Evolutionary conservation across 2,797 vertebrate genomes (phyloP).

Genomic region (Enteromius paludinosus): DNA sequence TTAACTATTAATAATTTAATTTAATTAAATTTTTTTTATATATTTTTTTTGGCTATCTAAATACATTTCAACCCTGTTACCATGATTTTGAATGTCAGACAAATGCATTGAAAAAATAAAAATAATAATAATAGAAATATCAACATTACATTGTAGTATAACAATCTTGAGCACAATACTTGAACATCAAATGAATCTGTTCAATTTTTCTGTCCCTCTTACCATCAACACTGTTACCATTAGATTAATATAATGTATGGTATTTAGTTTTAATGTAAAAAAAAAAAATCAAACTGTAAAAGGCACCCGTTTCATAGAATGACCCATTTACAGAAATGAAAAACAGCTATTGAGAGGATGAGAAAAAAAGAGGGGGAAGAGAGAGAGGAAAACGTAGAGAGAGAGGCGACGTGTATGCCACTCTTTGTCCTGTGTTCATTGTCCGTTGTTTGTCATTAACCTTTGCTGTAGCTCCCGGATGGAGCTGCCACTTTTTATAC

Average conservation of each 20-base stretch:
- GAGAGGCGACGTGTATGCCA: constrained; percentile 83
- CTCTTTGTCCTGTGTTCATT: constrained; percentile 87
- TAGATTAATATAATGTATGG: background rate
- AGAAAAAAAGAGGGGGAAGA: constrained; percentile 48
- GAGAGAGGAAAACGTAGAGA: constrained; percentile 35
- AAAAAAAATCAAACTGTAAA: background rate
- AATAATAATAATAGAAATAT: background rate
- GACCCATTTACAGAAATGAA: constrained; percentile 80
- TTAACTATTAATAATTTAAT: too few species aligned
- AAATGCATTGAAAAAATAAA: background rate
- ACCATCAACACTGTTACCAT: background rate
- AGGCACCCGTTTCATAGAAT: constrained; percentile 6
- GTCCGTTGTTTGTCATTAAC: constrained; percentile 92
- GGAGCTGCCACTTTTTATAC: constrained; percentile 77
- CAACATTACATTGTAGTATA: background rate
- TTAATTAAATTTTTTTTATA: too few species aligned
- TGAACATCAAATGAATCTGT: background rate
- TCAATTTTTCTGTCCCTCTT: background rate
- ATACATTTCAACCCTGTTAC: background rate
- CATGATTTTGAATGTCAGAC: background rate
- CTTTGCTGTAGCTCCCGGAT: constrained; percentile 86
- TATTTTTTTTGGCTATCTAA: too few species aligned
- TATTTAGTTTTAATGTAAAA: background rate
- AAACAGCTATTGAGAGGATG: constrained; percentile 83
- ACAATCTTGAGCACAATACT: background rate